These are phyloP conservation scores for Periophthalmus modestus DNA, from an alignment of 2,113 vertebrate species.

Conservation along the genomic window DNA sequence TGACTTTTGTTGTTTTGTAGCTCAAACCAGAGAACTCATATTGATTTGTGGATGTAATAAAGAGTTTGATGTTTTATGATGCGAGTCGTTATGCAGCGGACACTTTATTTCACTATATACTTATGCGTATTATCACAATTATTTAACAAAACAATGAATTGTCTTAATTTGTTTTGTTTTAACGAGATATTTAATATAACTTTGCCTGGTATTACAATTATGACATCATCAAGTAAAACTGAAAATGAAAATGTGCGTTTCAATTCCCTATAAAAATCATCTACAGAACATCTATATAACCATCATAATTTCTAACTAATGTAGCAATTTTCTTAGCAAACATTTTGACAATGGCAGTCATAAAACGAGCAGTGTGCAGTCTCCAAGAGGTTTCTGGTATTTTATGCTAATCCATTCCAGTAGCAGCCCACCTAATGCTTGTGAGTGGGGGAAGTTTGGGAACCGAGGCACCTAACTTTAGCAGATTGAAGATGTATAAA, in stretches of 20 bases:
- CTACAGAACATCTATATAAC: background rate
- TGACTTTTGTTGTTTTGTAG: no score
- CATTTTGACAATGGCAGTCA: background rate
- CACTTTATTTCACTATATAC: background rate
- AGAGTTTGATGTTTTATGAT: no score
- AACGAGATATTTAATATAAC: no score
- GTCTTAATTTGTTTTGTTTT: no score
- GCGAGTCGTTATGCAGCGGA: no score
- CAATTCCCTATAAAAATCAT: background rate
- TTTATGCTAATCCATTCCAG: slow-evolving; percentile 8
- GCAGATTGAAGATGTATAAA: slow-evolving; percentile 11
- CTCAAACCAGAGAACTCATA: no score
- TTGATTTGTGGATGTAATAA: no score
- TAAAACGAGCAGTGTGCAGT: background rate
- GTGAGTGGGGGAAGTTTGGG: slow-evolving; percentile 11
- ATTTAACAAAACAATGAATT: no score
- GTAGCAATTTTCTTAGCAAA: background rate
- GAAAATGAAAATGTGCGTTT: background rate
- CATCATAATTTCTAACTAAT: background rate
- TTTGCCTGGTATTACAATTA: background rate
- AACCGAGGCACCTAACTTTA: slow-evolving; percentile 2
- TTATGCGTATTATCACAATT: no score
- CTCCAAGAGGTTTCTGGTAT: slow-evolving; percentile 1
- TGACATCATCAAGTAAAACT: background rate
- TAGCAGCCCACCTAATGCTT: slow-evolving; percentile 1